Evolutionary conservation across 2,888 invertebrate genomes (phyloP), one percentile per base, ranked within the genome.

Genomic region (Gymnosoma rotundatum): DNA sequence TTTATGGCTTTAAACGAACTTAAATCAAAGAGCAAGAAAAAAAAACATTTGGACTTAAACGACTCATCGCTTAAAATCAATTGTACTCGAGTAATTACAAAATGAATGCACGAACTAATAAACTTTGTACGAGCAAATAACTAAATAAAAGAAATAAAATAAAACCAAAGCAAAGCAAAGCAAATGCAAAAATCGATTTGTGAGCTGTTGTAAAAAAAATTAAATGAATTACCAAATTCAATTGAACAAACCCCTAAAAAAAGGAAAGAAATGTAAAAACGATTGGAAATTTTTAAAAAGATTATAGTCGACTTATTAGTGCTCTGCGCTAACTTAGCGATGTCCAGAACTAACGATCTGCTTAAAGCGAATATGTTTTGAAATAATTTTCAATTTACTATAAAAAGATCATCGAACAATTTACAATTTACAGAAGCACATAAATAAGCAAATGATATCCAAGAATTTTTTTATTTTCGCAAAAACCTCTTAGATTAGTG

Each of bases 41-140:
- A 50, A 73, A 56, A 42, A 32, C 38, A 72, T 21, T 78, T 78
- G 72, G 73, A 80, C 80, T 58, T 12, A 63, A 48, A 76, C 72
- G 80, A 63, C 84, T 83, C 90, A 90, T 89, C 87, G 83, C 83
- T 76, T 89, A 87, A 89, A 91, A 91, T 91, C 90, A 90, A 90
- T 90, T 91, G 90, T 89, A 88, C 21, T 80, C 72, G 73, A 78
- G 90, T 90, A 90, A 90, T 90, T 90, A 91, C 90, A 90, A 90
- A 90, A 89, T 91, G 91, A 91, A 90, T 90, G 91, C 90, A 90
- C 90, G 90, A 90, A 91, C 91, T 90, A 90, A 90, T 90, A 90
- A 91, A 91, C 90, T 90, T 89, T 87, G 89, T 78, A 73, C 73
- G 60, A 64, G 45, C 42, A 86, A 86, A 83, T 83, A 83, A 76